Evolutionary conservation across 2,888 invertebrate species (phyloP), one percentile per base, ranked within the genome.

Genomic region (Hirtodrosophila duncani): DNA sequence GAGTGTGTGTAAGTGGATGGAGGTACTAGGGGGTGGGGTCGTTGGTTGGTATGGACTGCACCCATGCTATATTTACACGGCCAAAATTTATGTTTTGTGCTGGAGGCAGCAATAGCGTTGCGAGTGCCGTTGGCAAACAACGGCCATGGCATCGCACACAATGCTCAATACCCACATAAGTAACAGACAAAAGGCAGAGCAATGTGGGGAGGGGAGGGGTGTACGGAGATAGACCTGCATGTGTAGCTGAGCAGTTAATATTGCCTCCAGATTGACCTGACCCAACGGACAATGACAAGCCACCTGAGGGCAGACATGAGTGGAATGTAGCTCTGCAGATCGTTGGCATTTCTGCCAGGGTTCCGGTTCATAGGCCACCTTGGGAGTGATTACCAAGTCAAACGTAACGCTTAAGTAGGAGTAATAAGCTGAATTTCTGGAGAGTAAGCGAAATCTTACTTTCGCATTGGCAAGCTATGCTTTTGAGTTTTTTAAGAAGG

Each of bases 61-160:
- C 26, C 17, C 27, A 53, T 67, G 67, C 55, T 14, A 21, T 26
- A 44, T 46, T 46, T 55, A 24, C 13, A 30, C 18, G n/a, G 42
- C 36, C 43, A 16, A 33, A 64, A 71, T 75, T 70, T 67, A 71
- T 71, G 71, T 68, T 56, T 79, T 61, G 58, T 64, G 53, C 71
- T 52, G 44, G 52, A 24, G 70, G 43, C 41, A 24, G 24, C 37
- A 24, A 20, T 20, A 34, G 8, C 34, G 43, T 9, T 44, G 49
- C 52, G 11, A 31, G 72, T 11, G 10, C 27, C 29, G 17, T 17
- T 51, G 42, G 29, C 51, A 53, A 70, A 45, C 55, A 24, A n/a
- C 31, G 18, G 9, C 17, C 46, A 55, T 46, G 65, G 77, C 71
- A 78, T 69, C 78, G 55, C 44, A 26, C 45, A 57, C 71, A 75